Conservation (phyloP, 2,888 invertebrate genomes). For the Falcaria lacertinaria region DNA sequence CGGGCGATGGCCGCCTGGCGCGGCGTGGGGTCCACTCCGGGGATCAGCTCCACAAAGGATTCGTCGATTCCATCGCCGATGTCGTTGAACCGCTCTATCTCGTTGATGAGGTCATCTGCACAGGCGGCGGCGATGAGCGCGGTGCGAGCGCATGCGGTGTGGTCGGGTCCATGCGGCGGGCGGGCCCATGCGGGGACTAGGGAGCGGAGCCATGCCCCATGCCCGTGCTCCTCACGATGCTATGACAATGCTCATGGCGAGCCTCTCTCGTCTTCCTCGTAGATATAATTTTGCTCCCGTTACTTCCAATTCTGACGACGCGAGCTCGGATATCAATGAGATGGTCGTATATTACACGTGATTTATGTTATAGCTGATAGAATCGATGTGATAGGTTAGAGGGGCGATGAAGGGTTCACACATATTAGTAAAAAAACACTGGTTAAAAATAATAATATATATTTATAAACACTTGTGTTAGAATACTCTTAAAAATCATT, state of each 20-base stretch:
- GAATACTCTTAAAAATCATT: constrained; percentile 78
- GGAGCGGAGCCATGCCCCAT: constrained; percentile 26
- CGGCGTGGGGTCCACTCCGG: constrained; percentile 74
- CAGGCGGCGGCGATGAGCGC: constrained; percentile 44
- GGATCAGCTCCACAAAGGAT: constrained; percentile 92
- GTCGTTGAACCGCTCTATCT: constrained; percentile 95
- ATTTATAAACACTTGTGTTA: constrained; percentile 81
- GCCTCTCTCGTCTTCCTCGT: constrained; percentile 13
- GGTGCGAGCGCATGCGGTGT: constrained; percentile 19
- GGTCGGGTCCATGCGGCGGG: constrained; percentile 8
- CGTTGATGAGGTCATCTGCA: constrained; percentile 91
- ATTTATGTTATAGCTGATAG: constrained; percentile 69
- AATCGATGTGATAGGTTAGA: constrained; percentile 54
- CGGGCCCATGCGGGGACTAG: constrained; percentile 24
- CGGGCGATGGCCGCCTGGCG: constrained; percentile 52
- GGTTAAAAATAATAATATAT: constrained; percentile 80
- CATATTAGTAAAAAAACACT: constrained; percentile 71
- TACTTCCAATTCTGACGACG: constrained; percentile 15
- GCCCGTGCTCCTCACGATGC: constrained; percentile 1
- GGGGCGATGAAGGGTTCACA: constrained; percentile 45
- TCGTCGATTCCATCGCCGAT: constrained; percentile 96
- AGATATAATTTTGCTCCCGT: constrained; percentile 26
- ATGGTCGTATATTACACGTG: constrained; percentile 20
- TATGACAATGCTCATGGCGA: constrained; percentile 17
- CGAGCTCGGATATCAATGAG: constrained; percentile 23